A percentile compares a stretch with the other conserved stretches of the same genome.
Conservation (phyloP, 2,797 vertebrate species). For the Crossoptilon crossoptilon region DNA sequence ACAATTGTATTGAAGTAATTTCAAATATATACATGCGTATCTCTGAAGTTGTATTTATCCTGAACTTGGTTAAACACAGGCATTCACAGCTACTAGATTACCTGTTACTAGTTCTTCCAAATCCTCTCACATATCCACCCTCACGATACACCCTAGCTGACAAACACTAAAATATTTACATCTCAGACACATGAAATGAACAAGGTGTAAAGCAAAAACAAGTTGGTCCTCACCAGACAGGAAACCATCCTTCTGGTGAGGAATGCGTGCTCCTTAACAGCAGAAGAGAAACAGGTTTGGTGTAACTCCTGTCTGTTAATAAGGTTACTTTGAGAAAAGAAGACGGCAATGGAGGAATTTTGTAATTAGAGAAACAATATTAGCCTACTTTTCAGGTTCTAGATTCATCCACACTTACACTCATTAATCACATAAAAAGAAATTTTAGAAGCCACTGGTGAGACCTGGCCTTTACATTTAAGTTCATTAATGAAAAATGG, state of each 20-base stretch:
- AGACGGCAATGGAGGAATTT: not conserved
- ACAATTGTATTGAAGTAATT: not conserved
- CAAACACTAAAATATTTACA: not conserved
- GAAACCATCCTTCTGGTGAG: not conserved
- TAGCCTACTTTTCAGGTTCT: not conserved
- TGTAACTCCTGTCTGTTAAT: not conserved
- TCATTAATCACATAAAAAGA: not conserved
- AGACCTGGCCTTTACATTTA: not conserved
- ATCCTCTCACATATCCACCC: not conserved
- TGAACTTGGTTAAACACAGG: not conserved
- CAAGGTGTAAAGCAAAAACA: not conserved
- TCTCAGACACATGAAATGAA: not conserved
- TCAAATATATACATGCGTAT: accelerated
- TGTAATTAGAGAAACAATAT: not conserved
- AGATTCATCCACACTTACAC: not conserved
- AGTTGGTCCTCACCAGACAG: not conserved
- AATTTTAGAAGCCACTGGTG: not conserved
- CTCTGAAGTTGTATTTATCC: not conserved
- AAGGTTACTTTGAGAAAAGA: not conserved
- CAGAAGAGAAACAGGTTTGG: not conserved
- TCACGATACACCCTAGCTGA: not conserved
- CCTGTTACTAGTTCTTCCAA: not conserved
- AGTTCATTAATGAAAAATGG: not conserved
- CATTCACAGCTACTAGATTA: not conserved
- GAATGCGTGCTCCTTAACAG: not conserved